A percentile compares a stretch with the other conserved stretches of the same genome.
phyloP scores from a whole-genome alignment of 2,888 invertebrate genomes.

The Diplolepis rosae region DNA sequence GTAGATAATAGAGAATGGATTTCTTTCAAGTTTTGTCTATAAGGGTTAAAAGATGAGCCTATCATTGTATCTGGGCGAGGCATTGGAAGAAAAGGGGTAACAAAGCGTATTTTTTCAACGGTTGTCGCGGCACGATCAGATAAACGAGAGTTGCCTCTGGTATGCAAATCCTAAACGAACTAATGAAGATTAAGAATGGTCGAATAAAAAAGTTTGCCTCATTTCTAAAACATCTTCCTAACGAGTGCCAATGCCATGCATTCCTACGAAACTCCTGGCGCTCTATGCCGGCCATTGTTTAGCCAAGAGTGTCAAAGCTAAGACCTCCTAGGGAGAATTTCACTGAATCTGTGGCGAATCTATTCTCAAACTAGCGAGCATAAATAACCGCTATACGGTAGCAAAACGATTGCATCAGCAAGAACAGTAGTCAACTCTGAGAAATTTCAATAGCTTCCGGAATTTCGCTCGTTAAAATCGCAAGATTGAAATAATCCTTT shows the following conservation, averaged over 20 bases:
- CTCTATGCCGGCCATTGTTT: conserved; percentile 58
- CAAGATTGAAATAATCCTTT: conserved; percentile 28
- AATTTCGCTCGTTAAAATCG: conserved; percentile 49
- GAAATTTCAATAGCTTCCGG: conserved; percentile 54
- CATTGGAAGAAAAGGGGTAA: conserved; percentile 18
- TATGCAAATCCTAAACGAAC: conserved; percentile 71
- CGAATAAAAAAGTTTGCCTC: conserved; percentile 61
- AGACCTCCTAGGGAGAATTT: conserved; percentile 69
- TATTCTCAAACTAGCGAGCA: conserved; percentile 46
- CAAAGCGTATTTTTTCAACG: conserved; percentile 54
- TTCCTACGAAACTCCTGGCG: conserved; percentile 58
- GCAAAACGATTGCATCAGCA: conserved; percentile 45
- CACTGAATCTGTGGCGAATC: conserved; percentile 47
- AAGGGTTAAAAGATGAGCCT: not conserved
- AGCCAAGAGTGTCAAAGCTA: conserved; percentile 60
- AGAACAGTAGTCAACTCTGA: conserved; percentile 44
- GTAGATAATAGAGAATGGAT: too few species aligned
- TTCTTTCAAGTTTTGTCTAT: not conserved
- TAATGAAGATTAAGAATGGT: conserved; percentile 72
- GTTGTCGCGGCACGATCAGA: conserved; percentile 68
- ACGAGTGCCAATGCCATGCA: conserved; percentile 63
- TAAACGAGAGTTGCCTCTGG: conserved; percentile 64
- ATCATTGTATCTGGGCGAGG: not conserved
- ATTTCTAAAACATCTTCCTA: conserved; percentile 68
- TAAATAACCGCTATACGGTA: conserved; percentile 49